Evolutionary conservation across 2,797 vertebrate genomes (phyloP), one percentile per base, ranked within the genome.

Genomic region (Cynopterus sphinx): DNA sequence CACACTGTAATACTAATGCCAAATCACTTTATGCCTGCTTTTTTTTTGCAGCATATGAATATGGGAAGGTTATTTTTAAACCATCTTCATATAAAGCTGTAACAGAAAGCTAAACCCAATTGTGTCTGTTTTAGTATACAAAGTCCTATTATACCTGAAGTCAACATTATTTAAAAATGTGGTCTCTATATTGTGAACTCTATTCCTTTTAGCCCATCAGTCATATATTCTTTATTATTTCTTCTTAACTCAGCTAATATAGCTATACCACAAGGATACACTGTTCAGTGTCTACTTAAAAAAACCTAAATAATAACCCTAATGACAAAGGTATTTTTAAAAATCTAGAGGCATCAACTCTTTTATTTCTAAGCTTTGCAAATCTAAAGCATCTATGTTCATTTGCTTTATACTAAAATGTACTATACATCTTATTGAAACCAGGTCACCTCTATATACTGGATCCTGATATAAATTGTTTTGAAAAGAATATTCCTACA

Each of bases 31-130:
- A 78, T 79, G 51, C 74, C 13, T 95, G 71, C n/a, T 39, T 36
- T 28, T 26, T 75, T 73, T 87, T 67, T 82, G 9, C 6, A 88
- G 16, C 57, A 73, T 93, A 84, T 46, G 24, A 93, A 74, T 96
- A 74, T 83, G 57, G 67, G 41, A 85, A 68, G 59, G 15, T 90
- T 92, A 88, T 82, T 94, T 97, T 95, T 88, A 90, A 93, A 87
- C 36, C 67, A 92, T 16, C 31, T 82, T 91, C 55, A 83, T 31
- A 65, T 86, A 87, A 79, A 94, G n/a, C 67, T 57, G 0, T 96
- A 94, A 82, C 33, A 90, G 75, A 97, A 85, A 82, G 17, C 15
- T 31, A 83, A 51, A 15, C 24, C 53, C 79, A 68, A 55, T 15
- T 63, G 3, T 71, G 21, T 82, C 51, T 84, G 16, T 61, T 53